Evolutionary conservation across 53 echinoderm and acorn worm genomes (phyloP).

Genomic region (Stichopus horrens): DNA sequence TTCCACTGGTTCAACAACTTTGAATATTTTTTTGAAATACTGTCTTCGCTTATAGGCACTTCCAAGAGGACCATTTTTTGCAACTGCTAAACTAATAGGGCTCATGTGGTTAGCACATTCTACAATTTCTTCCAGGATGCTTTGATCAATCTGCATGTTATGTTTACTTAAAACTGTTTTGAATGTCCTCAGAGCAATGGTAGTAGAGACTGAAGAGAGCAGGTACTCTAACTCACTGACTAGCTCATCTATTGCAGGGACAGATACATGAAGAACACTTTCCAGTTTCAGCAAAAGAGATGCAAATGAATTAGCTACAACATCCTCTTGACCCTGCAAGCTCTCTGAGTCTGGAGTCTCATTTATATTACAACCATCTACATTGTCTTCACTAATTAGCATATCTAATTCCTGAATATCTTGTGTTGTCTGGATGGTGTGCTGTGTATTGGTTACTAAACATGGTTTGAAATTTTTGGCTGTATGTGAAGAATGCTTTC

Average conservation of each 20-base stretch:
- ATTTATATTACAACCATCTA: neutral
- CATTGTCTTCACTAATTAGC: neutral
- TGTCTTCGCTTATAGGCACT: slow-evolving; percentile 33
- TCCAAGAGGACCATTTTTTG: slow-evolving; percentile 28
- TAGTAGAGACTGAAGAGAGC: neutral
- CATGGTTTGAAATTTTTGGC: neutral
- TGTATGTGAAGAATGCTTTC: slow-evolving; percentile 34
- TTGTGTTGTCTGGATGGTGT: neutral
- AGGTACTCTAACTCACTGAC: slow-evolving; percentile 13
- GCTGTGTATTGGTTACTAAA: slow-evolving; percentile 21
- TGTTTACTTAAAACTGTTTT: neutral
- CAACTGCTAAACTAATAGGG: slow-evolving; percentile 34
- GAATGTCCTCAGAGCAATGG: neutral
- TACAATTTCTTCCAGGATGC: slow-evolving; percentile 32
- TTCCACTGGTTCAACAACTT: slow-evolving; percentile 47
- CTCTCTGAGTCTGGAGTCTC: neutral
- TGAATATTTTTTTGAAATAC: slow-evolving; percentile 45
- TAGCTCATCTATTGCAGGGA: slow-evolving; percentile 28
- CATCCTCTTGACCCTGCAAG: no score
- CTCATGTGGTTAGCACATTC: slow-evolving; percentile 28
- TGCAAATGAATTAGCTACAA: neutral
- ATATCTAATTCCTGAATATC: neutral
- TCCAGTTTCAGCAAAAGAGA: slow-evolving; percentile 21
- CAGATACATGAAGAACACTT: slow-evolving; percentile 37
- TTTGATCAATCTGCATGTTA: slow-evolving; percentile 13